Evolutionary conservation across 2,797 vertebrate species (phyloP).

Genomic region (Megaceryle alcyon): DNA sequence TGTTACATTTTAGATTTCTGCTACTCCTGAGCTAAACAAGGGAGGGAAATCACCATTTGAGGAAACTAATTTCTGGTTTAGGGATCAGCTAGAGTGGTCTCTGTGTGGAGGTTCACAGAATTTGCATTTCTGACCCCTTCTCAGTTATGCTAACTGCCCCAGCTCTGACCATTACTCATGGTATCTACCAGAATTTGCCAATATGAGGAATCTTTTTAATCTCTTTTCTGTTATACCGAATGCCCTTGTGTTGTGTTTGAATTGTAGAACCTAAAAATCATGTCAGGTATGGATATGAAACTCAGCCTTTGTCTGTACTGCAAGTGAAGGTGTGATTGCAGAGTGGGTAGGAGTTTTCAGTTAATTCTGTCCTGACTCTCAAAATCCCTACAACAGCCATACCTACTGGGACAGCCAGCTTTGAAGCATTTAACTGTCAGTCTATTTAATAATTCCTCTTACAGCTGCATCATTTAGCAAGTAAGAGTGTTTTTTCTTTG

Average conservation of each 20-base stretch:
- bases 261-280: background rate
- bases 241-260: background rate
- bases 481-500: background rate
- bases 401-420: background rate
- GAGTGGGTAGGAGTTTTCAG: background rate
- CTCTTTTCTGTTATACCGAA: background rate
- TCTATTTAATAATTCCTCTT: constrained; percentile 57
- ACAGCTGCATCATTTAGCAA: constrained; percentile 41
- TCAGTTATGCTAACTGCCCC: background rate
- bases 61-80: background rate
- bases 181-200: background rate
- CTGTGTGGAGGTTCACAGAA: background rate
- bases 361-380: background rate
- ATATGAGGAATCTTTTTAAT: background rate
- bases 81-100: background rate
- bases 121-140: background rate
- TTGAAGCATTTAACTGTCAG: background rate
- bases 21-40: background rate
- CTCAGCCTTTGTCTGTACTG: background rate
- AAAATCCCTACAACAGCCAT: background rate
- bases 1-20: background rate
- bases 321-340: background rate
- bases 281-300: background rate
- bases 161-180: background rate
- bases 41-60: background rate